phyloP scores from a whole-genome alignment of 2,797 vertebrate genomes.

The Poecilia gillii region DNA sequence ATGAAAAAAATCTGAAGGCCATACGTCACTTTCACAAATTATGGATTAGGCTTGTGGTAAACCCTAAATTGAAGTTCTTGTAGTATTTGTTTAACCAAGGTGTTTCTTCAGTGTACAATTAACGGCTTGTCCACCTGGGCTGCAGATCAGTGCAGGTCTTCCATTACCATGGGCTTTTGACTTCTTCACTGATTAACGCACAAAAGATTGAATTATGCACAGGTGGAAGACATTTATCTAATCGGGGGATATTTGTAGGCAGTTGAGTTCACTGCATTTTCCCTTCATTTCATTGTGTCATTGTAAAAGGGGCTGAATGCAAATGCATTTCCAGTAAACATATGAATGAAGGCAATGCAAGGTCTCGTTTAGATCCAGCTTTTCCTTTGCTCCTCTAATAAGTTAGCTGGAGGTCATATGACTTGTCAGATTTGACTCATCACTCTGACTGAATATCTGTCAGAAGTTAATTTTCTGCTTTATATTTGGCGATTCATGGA shows the following conservation, averaged over 20 bases:
- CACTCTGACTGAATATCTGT: constrained; percentile 22
- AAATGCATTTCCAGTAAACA: background rate
- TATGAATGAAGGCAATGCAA: background rate
- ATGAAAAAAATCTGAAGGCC: no score
- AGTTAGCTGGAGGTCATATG: constrained; percentile 30
- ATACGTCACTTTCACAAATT: no score
- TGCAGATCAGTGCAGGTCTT: background rate
- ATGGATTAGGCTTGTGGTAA: background rate
- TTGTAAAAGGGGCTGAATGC: background rate
- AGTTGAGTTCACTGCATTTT: background rate
- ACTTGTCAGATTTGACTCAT: constrained; percentile 39
- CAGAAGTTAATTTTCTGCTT: constrained; percentile 27
- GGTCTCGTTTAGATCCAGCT: constrained; percentile 18
- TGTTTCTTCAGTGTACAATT: background rate
- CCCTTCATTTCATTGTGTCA: background rate
- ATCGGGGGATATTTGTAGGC: background rate
- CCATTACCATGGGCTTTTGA: background rate
- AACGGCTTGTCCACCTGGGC: background rate
- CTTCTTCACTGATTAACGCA: background rate
- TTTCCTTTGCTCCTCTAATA: constrained; percentile 14
- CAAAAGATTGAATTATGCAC: background rate
- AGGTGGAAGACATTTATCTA: background rate
- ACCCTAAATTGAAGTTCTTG: background rate
- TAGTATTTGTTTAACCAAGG: background rate
- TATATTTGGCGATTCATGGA: constrained; percentile 15